Evolutionary conservation across 2,888 invertebrate species (phyloP).

Genomic region (Ligdia adustata): DNA sequence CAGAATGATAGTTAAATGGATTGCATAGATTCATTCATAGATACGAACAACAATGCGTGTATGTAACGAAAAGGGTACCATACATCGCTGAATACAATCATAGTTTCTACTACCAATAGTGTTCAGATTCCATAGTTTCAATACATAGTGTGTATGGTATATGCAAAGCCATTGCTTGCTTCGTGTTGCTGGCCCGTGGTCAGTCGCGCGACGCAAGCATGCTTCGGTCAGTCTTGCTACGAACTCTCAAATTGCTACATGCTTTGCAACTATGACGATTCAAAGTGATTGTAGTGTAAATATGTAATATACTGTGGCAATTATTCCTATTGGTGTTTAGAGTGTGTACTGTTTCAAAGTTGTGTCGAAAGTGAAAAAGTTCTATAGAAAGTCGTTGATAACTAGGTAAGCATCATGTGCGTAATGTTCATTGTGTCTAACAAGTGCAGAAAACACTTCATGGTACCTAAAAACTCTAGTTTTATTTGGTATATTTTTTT

Average conservation of each 20-base stretch:
- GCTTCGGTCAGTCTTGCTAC: slow-evolving; percentile 58
- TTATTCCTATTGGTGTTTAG: not conserved
- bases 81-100: not conserved
- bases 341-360: slow-evolving; percentile 8
- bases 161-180: slow-evolving; percentile 24
- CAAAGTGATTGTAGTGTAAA: slow-evolving; percentile 5
- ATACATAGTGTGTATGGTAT: slow-evolving; percentile 13
- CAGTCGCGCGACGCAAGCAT: slow-evolving; percentile 64
- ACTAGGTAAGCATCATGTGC: slow-evolving; percentile 5
- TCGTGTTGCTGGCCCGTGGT: slow-evolving; percentile 58
- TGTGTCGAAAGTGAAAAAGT: slow-evolving; percentile 9
- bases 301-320: slow-evolving; percentile 15
- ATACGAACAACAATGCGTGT: slow-evolving; percentile 74
- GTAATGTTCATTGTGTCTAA: too few relatives aligned
- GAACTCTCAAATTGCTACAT: slow-evolving; percentile 47
- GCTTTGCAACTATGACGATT: slow-evolving; percentile 30
- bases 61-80: slow-evolving; percentile 49
- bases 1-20: slow-evolving; percentile 34
- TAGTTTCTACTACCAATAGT: slow-evolving; percentile 11
- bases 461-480: too few relatives aligned
- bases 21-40: slow-evolving; percentile 66
- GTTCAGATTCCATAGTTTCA: not conserved
- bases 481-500: too few relatives aligned
- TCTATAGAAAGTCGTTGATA: slow-evolving; percentile 13
- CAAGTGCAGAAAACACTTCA: too few relatives aligned